Evolutionary conservation across 2,797 vertebrate genomes (phyloP), one percentile per base, ranked within the genome.

Genomic region (Microchirus variegatus): DNA sequence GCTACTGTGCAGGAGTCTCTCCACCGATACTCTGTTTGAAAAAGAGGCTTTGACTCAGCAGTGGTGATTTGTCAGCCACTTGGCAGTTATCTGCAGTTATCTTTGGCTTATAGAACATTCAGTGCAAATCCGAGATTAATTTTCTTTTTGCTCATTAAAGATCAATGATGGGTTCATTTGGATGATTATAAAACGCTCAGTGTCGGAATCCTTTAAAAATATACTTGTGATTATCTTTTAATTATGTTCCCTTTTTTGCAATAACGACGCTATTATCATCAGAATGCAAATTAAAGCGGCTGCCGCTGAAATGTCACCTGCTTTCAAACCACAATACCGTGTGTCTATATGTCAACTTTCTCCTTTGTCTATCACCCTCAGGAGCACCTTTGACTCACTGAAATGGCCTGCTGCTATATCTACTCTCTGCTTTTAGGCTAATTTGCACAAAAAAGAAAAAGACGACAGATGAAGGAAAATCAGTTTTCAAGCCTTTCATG

Each of bases 31-130:
- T 40, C 54, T 50, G 38, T 12, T 15, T 65, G 19, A 59, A 50
- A 59, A 22, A 69, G 11, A 18, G 10, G 38, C 54, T 59, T 41
- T 67, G 47, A 59, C 41, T 78, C 49, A 0, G 10, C 53, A 38
- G 65, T 63, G 66, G 58, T 45, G 22, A 69, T 76, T 46, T 46
- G 46, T 66, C 69, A 70, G 67, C 57, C 60, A 64, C 58, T 47
- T 13, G 35, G 38, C 52, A 54, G 43, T 31, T 38, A 59, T 69
- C 61, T 16, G 22, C 41, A 36, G 17, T 45, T 17, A 48, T 60
- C 36, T 46, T 35, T 10, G 16, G 9, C 50, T 73, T 73, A 59
- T 10, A n/a, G 41, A 54, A 73, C 44, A 35, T 7, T 45, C 58
- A 56, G 53, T 40, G 14, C n/a, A 61, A 22, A 37, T 15, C 5